These are phyloP conservation scores for Oryzaephilus surinamensis DNA, from an alignment of 1,140 invertebrate species.

Conservation along the genomic window DNA sequence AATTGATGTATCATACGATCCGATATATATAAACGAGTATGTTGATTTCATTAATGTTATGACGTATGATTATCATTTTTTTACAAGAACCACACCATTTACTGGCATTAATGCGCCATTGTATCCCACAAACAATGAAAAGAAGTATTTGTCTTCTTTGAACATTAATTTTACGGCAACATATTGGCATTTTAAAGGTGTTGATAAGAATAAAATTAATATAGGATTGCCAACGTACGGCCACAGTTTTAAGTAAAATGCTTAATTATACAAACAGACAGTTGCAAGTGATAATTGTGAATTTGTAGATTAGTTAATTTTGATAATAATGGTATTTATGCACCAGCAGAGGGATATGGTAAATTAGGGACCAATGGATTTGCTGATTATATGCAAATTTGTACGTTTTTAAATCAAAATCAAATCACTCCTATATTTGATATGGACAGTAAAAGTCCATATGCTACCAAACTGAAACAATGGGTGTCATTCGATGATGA, in stretches of 20 bases:
- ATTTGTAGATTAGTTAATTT: slow-evolving; percentile 51
- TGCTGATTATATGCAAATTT: slow-evolving; percentile 56
- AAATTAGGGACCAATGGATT: slow-evolving; percentile 57
- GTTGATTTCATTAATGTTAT: slow-evolving; percentile 81
- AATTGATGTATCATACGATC: slow-evolving; percentile 62
- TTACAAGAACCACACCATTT: slow-evolving; percentile 60
- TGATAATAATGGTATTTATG: slow-evolving; percentile 52
- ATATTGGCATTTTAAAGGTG: slow-evolving; percentile 69
- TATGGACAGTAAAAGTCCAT: slow-evolving; percentile 62
- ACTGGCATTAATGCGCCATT: slow-evolving; percentile 77
- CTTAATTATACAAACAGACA: too few relatives aligned
- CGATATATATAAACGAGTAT: slow-evolving; percentile 61
- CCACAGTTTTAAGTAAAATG: slow-evolving; percentile 57
- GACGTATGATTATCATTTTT: slow-evolving; percentile 84
- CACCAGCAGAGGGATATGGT: slow-evolving; percentile 59
- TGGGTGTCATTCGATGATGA: slow-evolving; percentile 86
- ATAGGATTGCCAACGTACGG: slow-evolving; percentile 87
- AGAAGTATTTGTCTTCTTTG: slow-evolving; percentile 54
- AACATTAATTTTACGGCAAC: slow-evolving; percentile 76
- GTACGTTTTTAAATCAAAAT: slow-evolving; percentile 47
- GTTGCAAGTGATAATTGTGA: slow-evolving; percentile 1
- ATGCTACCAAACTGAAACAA: slow-evolving; percentile 58
- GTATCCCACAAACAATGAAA: slow-evolving; percentile 47
- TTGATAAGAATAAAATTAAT: slow-evolving; percentile 73
- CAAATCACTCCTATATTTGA: slow-evolving; percentile 49